Evolutionary conservation across 1,140 invertebrate genomes (phyloP).

Genomic region (Aphaenogaster ashmeadi): DNA sequence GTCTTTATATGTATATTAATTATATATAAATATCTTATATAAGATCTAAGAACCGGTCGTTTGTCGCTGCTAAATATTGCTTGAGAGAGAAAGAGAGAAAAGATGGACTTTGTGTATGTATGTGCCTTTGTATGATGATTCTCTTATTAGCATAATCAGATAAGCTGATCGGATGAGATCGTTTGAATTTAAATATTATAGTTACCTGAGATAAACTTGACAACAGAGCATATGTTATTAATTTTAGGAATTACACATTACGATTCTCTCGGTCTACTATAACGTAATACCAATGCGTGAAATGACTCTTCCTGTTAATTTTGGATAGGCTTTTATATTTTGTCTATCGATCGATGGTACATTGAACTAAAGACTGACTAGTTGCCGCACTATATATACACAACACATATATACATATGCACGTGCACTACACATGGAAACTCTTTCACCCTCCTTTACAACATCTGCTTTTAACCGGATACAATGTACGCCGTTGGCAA

Average conservation of each 20-base stretch:
- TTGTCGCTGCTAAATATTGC: background rate
- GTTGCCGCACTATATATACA: background rate
- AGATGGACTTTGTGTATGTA: background rate
- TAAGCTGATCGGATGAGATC: background rate
- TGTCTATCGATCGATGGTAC: background rate
- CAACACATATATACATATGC: background rate
- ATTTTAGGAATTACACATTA: background rate
- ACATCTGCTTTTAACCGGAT: background rate
- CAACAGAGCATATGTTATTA: background rate
- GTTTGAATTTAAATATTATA: background rate
- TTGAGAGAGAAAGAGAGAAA: background rate
- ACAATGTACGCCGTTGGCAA: background rate
- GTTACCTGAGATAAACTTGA: background rate
- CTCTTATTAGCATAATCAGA: background rate
- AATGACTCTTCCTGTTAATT: background rate
- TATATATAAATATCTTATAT: too few relatives aligned
- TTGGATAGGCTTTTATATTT: background rate
- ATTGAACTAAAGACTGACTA: background rate
- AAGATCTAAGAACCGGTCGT: too few relatives aligned
- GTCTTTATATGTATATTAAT: too few relatives aligned
- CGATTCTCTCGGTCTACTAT: background rate
- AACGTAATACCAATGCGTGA: background rate
- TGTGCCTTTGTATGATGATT: background rate
- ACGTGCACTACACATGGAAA: background rate
- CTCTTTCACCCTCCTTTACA: background rate